A percentile compares a stretch with the other conserved stretches of the same genome.
phyloP scores from a whole-genome alignment of 2,888 invertebrate species.

The Hanleya hanleyi region DNA sequence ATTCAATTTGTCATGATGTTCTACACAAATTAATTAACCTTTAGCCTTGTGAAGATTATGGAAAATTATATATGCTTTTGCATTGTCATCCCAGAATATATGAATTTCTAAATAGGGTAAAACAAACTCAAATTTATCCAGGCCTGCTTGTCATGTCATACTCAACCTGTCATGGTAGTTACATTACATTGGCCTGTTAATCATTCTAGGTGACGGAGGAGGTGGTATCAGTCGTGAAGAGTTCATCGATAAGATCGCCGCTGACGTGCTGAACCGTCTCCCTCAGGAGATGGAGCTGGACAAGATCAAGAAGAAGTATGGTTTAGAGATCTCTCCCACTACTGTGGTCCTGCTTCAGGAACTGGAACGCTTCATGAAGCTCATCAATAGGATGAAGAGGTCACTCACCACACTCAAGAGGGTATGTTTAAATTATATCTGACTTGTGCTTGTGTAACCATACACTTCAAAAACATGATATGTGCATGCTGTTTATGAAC shows the following conservation, averaged over 20 bases:
- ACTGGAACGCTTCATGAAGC: constrained; percentile 88
- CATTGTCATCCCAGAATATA: too few relatives aligned
- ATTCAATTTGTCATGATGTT: neutral
- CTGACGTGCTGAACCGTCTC: constrained; percentile 84
- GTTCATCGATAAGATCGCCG: constrained; percentile 86
- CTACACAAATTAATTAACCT: neutral
- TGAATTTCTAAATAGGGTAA: too few relatives aligned
- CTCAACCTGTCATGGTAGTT: neutral
- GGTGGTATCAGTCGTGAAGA: constrained; percentile 88
- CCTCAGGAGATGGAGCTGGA: constrained; percentile 86
- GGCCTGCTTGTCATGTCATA: neutral
- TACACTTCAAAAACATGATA: too few relatives aligned
- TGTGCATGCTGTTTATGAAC: too few relatives aligned
- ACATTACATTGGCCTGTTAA: neutral
- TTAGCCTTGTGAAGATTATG: too few relatives aligned
- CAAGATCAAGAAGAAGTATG: constrained; percentile 86
- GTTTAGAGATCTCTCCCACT: constrained; percentile 86
- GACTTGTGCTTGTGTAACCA: too few relatives aligned
- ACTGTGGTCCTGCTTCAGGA: constrained; percentile 90
- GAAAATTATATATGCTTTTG: too few relatives aligned
- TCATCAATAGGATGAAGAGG: constrained; percentile 81
- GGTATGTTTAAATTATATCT: constrained; percentile 57
- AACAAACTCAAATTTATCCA: neutral
- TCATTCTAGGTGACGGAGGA: constrained; percentile 78
- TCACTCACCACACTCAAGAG: constrained; percentile 81